Conservation (phyloP, 2,113 vertebrate species). For the Eudorcas thomsonii region DNA sequence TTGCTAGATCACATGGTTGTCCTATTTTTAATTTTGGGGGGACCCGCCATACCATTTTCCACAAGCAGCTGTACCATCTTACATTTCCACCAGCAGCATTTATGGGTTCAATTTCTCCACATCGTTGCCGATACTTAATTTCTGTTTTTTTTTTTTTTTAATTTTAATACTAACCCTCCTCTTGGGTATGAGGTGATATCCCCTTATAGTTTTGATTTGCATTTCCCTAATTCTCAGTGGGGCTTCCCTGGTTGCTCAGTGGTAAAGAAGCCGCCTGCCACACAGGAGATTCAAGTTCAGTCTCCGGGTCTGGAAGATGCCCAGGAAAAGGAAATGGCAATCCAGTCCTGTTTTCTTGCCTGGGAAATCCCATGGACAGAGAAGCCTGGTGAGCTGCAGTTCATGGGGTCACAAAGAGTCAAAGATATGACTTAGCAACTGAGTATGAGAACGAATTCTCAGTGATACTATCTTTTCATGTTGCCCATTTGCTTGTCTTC, state of each 20-base stretch:
- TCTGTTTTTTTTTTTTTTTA: not conserved
- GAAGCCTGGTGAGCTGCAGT: not conserved
- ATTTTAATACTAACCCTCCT: not conserved
- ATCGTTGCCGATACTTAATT: not conserved
- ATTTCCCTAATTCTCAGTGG: not conserved
- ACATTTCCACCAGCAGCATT: not conserved
- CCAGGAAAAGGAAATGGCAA: not conserved
- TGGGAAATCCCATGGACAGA: not conserved
- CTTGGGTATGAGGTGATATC: not conserved
- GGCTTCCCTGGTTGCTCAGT: not conserved
- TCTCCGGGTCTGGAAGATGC: not conserved
- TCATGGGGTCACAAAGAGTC: not conserved
- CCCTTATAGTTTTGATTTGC: not conserved
- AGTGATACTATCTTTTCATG: not conserved
- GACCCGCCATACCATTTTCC: not conserved
- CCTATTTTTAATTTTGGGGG: slow-evolving; percentile 5
- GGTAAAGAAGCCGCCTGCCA: not conserved
- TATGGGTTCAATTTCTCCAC: not conserved
- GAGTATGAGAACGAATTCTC: not conserved
- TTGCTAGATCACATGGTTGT: not conserved
- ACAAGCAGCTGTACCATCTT: not conserved
- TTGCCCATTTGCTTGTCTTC: not conserved
- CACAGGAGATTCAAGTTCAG: not conserved
- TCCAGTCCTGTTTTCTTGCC: not conserved
- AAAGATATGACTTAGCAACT: not conserved